Conservation (phyloP, 2,113 vertebrate species). For the Vireo altiloquus region DNA sequence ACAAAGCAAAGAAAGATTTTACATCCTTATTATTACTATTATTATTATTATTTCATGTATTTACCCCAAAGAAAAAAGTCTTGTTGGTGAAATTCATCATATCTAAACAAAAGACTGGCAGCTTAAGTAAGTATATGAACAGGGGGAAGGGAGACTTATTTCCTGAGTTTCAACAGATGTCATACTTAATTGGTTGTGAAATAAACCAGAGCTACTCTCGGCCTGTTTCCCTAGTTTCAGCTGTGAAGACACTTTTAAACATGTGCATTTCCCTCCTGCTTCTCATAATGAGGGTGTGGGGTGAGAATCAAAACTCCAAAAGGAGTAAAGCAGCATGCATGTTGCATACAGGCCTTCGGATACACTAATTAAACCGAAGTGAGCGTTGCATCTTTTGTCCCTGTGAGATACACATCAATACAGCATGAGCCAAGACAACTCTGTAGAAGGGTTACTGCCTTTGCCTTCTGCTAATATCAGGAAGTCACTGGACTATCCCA, state of each 20-base stretch:
- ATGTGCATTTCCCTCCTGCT: slow-evolving; percentile 68
- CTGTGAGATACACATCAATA: not conserved
- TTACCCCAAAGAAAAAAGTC: not conserved
- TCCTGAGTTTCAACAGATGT: slow-evolving; percentile 74
- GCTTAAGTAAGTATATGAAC: slow-evolving; percentile 56
- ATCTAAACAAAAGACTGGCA: slow-evolving; percentile 61
- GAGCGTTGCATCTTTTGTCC: slow-evolving; percentile 33
- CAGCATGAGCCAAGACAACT: not conserved
- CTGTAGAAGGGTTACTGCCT: not conserved
- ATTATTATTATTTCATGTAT: not conserved
- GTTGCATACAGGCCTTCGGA: slow-evolving; percentile 11
- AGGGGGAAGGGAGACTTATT: slow-evolving; percentile 67
- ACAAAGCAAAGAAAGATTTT: not conserved
- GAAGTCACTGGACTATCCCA: not conserved
- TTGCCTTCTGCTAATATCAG: not conserved
- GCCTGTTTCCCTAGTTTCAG: slow-evolving; percentile 68
- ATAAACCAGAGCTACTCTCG: slow-evolving; percentile 70
- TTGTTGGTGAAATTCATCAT: slow-evolving; percentile 22
- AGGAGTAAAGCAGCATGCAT: slow-evolving; percentile 37
- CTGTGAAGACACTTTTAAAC: slow-evolving; percentile 69
- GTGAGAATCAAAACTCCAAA: slow-evolving; percentile 59
- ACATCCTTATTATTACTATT: not conserved
- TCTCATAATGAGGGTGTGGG: slow-evolving; percentile 57
- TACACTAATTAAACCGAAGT: slow-evolving; percentile 36
- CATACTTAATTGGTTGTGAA: slow-evolving; percentile 73